phyloP scores from a whole-genome alignment of 2,113 vertebrate species.

The Coracopsis vasa region DNA sequence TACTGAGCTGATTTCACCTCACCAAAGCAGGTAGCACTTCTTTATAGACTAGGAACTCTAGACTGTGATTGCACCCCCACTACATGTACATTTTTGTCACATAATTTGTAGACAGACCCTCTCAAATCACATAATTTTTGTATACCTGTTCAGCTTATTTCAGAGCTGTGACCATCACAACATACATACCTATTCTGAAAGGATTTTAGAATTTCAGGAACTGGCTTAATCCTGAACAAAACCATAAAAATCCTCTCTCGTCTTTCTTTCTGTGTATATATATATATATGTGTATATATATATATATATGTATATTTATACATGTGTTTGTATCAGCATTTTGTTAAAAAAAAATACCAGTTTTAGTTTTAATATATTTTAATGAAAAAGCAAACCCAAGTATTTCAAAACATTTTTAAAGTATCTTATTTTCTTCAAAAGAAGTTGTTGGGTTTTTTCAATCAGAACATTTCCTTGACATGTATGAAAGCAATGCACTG shows the following conservation, averaged over 20 bases:
- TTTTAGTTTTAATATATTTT: neutral
- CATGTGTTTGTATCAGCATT: rapidly evolving
- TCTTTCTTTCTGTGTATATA: neutral
- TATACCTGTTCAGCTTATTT: neutral
- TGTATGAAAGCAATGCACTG: neutral
- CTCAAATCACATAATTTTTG: neutral
- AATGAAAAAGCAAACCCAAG: neutral
- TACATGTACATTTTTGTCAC: neutral
- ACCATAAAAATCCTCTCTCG: neutral
- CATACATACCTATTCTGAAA: neutral
- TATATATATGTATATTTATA: neutral
- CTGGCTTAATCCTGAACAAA: neutral
- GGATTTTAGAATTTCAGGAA: neutral
- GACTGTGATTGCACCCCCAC: neutral
- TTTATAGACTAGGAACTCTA: neutral
- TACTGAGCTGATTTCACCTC: neutral
- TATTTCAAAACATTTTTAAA: neutral
- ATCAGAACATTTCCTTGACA: neutral
- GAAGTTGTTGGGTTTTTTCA: too few species aligned
- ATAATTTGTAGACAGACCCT: neutral
- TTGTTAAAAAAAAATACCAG: neutral
- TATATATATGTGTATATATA: neutral
- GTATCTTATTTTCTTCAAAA: neutral
- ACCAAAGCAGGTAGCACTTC: rapidly evolving
- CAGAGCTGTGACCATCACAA: neutral